Conservation (phyloP, 2,113 vertebrate genomes). For the Amphiprion ocellaris region DNA sequence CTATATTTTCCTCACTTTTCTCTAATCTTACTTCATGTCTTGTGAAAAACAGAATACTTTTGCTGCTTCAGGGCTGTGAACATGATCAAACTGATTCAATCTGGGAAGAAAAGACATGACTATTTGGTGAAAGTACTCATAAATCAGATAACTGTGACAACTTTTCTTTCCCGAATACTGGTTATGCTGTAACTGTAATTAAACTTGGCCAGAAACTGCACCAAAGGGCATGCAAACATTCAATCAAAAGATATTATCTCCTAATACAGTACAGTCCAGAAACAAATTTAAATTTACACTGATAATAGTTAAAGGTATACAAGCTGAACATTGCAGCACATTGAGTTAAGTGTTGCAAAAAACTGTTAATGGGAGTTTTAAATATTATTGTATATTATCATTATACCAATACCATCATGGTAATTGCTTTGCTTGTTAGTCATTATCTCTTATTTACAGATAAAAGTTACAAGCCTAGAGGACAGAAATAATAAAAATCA, state of each 20-base stretch:
- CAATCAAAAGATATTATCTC: slow-evolving; percentile 27
- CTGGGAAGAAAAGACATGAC: background rate
- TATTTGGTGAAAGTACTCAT: too few species aligned
- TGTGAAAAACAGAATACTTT: background rate
- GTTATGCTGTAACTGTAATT: too few species aligned
- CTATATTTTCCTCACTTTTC: too few species aligned
- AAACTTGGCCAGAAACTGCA: too few species aligned
- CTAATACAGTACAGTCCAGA: background rate
- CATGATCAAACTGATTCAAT: background rate
- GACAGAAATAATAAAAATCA: background rate
- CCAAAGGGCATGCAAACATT: background rate
- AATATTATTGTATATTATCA: background rate
- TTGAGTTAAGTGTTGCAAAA: background rate
- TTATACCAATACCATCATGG: background rate
- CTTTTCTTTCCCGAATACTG: too few species aligned
- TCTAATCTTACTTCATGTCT: too few species aligned
- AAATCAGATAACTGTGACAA: too few species aligned
- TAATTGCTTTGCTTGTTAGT: too few species aligned
- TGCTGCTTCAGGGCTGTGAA: background rate
- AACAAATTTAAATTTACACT: background rate
- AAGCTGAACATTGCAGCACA: background rate
- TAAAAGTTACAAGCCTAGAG: background rate
- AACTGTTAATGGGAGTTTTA: background rate
- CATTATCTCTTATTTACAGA: background rate
- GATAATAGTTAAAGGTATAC: background rate